Base-by-base conservation (phyloP, 2,113 vertebrate genomes). In the Clupea harengus region DNA sequence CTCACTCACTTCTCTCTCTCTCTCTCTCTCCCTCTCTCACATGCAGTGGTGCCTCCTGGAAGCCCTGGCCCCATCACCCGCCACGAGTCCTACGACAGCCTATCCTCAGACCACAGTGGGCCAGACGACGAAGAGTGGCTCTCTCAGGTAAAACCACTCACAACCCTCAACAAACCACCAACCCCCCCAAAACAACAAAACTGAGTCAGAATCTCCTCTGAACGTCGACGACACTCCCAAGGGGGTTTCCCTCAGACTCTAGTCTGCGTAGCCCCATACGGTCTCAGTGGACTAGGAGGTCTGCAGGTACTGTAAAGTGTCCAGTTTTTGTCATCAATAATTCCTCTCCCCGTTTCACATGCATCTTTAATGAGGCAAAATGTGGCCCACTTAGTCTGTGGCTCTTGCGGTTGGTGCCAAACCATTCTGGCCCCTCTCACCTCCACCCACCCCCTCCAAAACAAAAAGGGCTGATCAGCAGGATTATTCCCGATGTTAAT, bases 71-170 rank as follows among this genome's bases (percentile, higher is more conserved):
- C 97, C 0, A 97, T 98, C 91, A 97, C 96, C 54, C 95, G 97
- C 0, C 97, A 98, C 0, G 98, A 97, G 90, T 99, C 98, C 0
- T 99, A 97, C 0, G 98, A 99, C 95, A 99, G 98, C 90, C 92
- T 99, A 89, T 95, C 96, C 0, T 99, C 98, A 0, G 97, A 99
- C 93, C 97, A 97, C 90, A 98, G 97, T 1, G 96, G 97, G 45
- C 98, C 97, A 81, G 97, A 99, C 86, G 97, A 99, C 28, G 98
- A 99, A 89, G 98, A 98, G 92, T 99, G 98, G 98, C 97, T 99
- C 13, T 99, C 98, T n/a, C 98, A 99, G 98, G 98, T 99, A 86
- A 92, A 91, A 45, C 20, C 50, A 39, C 15, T 4, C 9, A 46
- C 50, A 2, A 46, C 7, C 39, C 39, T 39, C 39, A 39, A 39